Evolutionary conservation across 2,888 invertebrate species (phyloP), one percentile per base, ranked within the genome.

Genomic region (Syrista parreyssii): DNA sequence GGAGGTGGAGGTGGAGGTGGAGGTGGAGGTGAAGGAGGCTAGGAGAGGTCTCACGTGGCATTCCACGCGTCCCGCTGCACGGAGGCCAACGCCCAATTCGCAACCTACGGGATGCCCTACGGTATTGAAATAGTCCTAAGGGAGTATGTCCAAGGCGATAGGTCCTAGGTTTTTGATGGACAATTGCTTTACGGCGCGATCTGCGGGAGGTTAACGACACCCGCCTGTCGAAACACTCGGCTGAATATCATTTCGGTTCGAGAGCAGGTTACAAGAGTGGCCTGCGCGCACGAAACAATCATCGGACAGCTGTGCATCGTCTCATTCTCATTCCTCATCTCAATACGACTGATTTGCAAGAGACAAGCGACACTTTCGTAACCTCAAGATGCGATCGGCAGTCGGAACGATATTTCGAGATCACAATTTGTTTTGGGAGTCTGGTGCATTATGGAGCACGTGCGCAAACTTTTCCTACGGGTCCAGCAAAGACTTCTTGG

Each of bases 181-280:
- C 89, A 88, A 89, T 88, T 87, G 86, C 85, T 89, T 88, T 81
- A 35, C 83, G 73, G 79, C 82, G 84, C 81, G 79, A 83, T 79
- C 75, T 80, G 84, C 86, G 81, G 79, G 85, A 88, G 90, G 90
- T 90, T 88, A 90, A 90, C 85, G 90, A 90, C 90, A 90, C 89
- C 74, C 84, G 82, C 83, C 86, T 88, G 88, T 88, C 88, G 88
- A 88, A 90, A 90, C 85, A 85, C 85, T 84, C 84, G 81, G 83
- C 82, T 85, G 89, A 88, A 90, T 88, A 88, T 89, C 85, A 86
- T 88, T 88, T 88, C 82, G 86, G 76, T 73, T 76, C 78, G 75
- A 78, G 78, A 78, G 75, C 78, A 78, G 75, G 78, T 83, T 83
- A 79, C 77, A 69, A 75, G 78, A 76, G 78, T 79, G 72, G 75